Conservation (phyloP, 2,797 vertebrate genomes). For the Premnoplex brunnescens region DNA sequence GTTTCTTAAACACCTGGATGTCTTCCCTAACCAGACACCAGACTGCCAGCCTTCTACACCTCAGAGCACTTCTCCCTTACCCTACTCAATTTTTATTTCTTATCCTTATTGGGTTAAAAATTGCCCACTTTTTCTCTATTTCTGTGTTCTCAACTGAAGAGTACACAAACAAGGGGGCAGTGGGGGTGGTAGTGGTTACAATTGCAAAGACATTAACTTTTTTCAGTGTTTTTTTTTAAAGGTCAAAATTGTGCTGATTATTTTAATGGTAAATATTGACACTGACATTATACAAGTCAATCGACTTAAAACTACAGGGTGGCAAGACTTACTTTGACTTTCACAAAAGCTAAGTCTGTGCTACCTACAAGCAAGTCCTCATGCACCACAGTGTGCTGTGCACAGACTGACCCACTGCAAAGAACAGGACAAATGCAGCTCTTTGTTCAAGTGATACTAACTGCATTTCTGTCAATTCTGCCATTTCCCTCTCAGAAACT, state of each 20-base stretch:
- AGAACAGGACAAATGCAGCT: neutral
- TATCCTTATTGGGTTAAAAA: neutral
- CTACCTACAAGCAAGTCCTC: neutral
- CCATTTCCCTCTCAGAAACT: neutral
- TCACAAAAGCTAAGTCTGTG: neutral
- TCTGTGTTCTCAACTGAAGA: neutral
- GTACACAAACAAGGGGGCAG: rapidly evolving
- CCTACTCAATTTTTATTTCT: neutral
- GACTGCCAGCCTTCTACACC: too few species aligned
- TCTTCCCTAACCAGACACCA: neutral
- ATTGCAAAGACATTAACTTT: neutral
- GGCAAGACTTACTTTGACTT: neutral
- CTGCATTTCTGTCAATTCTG: neutral
- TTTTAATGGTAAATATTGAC: neutral
- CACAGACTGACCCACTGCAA: neutral
- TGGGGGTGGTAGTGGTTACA: neutral
- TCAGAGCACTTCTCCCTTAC: neutral
- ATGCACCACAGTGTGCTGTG: too few species aligned
- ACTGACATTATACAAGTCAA: neutral
- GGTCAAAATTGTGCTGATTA: neutral
- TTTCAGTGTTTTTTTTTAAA: neutral
- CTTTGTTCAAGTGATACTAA: neutral
- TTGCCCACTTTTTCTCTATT: neutral
- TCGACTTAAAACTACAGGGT: neutral
- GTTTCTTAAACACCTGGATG: neutral